A percentile compares a stretch with the other conserved stretches of the same genome.
Evolutionary conservation across 1,140 invertebrate genomes (phyloP).

Genomic region (Drosophila serrata): DNA sequence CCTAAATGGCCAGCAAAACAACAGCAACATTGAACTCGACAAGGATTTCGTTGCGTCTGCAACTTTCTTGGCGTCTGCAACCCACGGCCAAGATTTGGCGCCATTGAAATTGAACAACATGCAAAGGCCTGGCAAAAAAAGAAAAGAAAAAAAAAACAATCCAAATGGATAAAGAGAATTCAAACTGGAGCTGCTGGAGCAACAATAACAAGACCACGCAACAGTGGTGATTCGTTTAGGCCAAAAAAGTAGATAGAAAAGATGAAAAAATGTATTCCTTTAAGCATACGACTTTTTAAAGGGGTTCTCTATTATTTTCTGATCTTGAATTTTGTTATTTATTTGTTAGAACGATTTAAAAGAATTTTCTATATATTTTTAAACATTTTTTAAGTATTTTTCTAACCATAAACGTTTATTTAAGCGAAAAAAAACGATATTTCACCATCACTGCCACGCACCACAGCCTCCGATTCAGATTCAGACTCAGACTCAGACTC

Average conservation of each 20-base stretch:
- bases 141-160: constrained; percentile 1
- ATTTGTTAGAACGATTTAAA: too few relatives aligned
- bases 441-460: constrained; percentile 29
- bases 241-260: neutral
- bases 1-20: constrained; percentile 55
- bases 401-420: neutral
- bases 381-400: too few relatives aligned
- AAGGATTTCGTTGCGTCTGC: constrained; percentile 69
- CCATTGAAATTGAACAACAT: constrained; percentile 78
- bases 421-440: neutral
- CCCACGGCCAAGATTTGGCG: constrained; percentile 78
- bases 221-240: neutral
- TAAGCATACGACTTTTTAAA: neutral
- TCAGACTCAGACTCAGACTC: constrained; percentile 28
- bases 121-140: constrained; percentile 46
- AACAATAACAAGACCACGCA: constrained; percentile 27
- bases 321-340: neutral
- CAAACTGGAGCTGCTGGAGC: constrained; percentile 37
- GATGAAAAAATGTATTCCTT: neutral
- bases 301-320: neutral
- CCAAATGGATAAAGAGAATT: constrained; percentile 21
- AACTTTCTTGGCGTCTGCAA: constrained; percentile 59
- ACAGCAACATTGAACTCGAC: constrained; percentile 46
- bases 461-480: constrained; percentile 23
- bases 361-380: neutral